phyloP scores from a whole-genome alignment of 2,797 vertebrate genomes.

The Trachops cirrhosus region DNA sequence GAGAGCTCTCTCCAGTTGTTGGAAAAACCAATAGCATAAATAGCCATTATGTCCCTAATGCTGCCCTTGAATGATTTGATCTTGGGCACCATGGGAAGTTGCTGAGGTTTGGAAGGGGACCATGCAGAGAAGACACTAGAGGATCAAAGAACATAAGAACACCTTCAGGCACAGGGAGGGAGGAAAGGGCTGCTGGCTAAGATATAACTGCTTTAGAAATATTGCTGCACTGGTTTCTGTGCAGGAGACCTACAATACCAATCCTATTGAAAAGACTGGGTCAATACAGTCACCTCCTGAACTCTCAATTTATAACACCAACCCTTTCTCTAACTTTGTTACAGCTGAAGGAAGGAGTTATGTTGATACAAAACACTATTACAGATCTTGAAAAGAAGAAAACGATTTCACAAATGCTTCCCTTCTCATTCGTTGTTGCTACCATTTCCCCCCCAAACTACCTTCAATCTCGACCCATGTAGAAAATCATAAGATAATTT shows the following conservation, averaged over 20 bases:
- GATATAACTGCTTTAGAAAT: conserved; percentile 65
- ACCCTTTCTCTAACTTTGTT: conserved; percentile 53
- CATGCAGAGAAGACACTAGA: not conserved
- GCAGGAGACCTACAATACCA: conserved; percentile 52
- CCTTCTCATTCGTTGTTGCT: conserved; percentile 66
- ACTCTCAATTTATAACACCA: conserved; percentile 56
- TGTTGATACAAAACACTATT: conserved; percentile 75
- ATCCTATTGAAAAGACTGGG: conserved; percentile 43
- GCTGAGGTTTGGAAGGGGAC: not conserved
- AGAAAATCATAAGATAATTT: conserved; percentile 73
- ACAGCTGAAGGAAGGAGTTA: conserved; percentile 49
- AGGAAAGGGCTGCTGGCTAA: not conserved
- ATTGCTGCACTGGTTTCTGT: conserved; percentile 26
- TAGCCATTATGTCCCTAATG: not conserved
- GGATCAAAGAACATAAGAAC: not conserved
- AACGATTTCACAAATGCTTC: conserved; percentile 53
- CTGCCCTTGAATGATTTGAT: not conserved
- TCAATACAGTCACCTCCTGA: conserved; percentile 52
- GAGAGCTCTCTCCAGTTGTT: not conserved
- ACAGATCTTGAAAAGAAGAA: conserved; percentile 50
- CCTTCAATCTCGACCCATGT: conserved; percentile 50
- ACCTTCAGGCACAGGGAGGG: not conserved
- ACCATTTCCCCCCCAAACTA: conserved; percentile 35
- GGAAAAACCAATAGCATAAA: conserved; percentile 33
- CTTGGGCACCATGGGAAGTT: not conserved